Evolutionary conservation across 2,888 invertebrate genomes (phyloP), one percentile per base, ranked within the genome.

Genomic region (Dasypogon diadema): DNA sequence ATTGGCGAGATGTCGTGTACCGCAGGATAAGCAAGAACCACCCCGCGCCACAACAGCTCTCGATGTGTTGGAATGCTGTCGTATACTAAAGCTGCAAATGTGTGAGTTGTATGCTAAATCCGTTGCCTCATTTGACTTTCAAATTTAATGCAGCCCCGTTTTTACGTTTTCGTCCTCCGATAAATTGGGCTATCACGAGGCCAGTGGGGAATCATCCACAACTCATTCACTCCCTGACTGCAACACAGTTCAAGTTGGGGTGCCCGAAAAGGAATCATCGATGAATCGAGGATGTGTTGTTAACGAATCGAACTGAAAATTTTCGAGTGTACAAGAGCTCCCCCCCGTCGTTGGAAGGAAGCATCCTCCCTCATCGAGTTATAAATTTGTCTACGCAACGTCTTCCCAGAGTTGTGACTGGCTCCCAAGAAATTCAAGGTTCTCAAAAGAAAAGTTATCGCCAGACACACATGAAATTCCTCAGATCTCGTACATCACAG

Each of bases 51-150:
- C 70, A 70, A 70, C 70, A 70, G 54, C 5, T 70, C 70, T 54
- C 70, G 34, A 54, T 70, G 34, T 70, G 70, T 22, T 54, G 30
- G 54, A 54, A 26, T 34, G 54, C 54, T 51, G 56, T 22, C 14
- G 58, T 42, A 26, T 16, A 21, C 34, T 54, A 34, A 34, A 34
- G 18, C 30, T 56, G 46, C 55, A 72, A 37, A 63, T 75, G 65
- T 72, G 55, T 46, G 63, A 72, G 56, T 65, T 72, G 54, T 56
- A 54, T 56, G 55, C 65, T 51, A 73, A 77, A 75, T 75, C 65
- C 58, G 73, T 65, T 77, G 73, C 55, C 75, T 77, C 75, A 77
- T 77, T 77, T 77, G 77, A 77, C 75, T 77, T 77, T 77, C 75
- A 77, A 77, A 77, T 77, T 70, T 51, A 75, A 75, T 72, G 73